Evolutionary conservation across 1,140 invertebrate species (phyloP).

Genomic region (Propsilocerus akamusi): DNA sequence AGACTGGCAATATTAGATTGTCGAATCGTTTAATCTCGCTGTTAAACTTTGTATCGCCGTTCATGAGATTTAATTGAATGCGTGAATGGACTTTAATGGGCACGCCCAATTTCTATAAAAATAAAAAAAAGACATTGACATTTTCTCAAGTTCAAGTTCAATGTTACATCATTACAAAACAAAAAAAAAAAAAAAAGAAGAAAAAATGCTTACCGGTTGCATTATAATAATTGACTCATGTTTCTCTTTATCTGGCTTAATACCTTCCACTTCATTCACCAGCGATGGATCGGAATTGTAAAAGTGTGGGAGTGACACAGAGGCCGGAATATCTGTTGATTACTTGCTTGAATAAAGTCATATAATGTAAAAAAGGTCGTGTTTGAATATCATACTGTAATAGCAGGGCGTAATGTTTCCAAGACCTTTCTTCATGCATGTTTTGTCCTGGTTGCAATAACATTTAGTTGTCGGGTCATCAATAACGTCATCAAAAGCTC

Average conservation of each 20-base stretch:
- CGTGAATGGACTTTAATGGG: conserved; percentile 34
- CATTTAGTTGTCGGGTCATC: conserved; percentile 14
- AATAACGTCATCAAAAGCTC: conserved; percentile 31
- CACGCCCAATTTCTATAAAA: conserved; percentile 32
- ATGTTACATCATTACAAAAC: not conserved
- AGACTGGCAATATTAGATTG: conserved; percentile 37
- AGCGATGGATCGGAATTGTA: conserved; percentile 42
- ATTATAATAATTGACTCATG: conserved; percentile 28
- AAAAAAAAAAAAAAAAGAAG: not conserved
- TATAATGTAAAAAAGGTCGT: conserved; percentile 2
- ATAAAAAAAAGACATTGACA: conserved; percentile 5
- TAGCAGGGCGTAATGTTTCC: conserved; percentile 50
- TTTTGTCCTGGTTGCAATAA: conserved; percentile 33
- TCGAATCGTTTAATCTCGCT: conserved; percentile 32
- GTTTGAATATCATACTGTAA: conserved; percentile 34
- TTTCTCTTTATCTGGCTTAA: conserved; percentile 34
- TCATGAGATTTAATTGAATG: conserved; percentile 46
- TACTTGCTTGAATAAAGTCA: not conserved
- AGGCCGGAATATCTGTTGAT: conserved; percentile 39
- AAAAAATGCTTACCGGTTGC: conserved; percentile 29
- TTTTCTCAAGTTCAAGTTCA: not conserved
- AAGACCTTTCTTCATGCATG: conserved; percentile 40
- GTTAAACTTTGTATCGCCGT: conserved; percentile 34
- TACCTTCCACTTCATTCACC: conserved; percentile 40
- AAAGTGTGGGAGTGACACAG: conserved; percentile 65